These are phyloP conservation scores for Raja brachyura DNA, from an alignment of 2,113 vertebrate genomes.

Conservation along the genomic window DNA sequence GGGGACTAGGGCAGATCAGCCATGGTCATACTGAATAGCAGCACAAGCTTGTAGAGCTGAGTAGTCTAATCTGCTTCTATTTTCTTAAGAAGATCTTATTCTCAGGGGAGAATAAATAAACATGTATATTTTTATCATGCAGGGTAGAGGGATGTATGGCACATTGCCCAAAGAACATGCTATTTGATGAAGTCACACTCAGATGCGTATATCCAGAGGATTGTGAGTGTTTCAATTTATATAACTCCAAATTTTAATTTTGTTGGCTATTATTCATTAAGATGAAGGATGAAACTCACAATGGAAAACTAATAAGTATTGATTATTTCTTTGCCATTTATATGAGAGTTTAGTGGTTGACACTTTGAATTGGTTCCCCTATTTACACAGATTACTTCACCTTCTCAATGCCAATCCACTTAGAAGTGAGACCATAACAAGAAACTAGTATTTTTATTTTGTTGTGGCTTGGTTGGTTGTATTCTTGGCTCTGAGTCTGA, in stretches of 20 bases:
- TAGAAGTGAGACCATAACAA: background rate
- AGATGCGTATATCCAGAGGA: slow-evolving; percentile 91
- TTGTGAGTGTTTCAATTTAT: slow-evolving; percentile 67
- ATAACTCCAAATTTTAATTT: background rate
- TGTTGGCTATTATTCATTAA: background rate
- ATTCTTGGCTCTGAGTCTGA: too few relatives aligned
- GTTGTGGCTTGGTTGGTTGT: too few relatives aligned
- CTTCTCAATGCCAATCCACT: background rate
- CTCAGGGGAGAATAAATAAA: background rate
- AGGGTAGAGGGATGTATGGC: slow-evolving; percentile 96
- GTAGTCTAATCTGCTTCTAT: too few relatives aligned
- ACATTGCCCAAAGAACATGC: slow-evolving; percentile 84
- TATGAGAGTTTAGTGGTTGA: background rate
- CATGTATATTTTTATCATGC: slow-evolving; percentile 42
- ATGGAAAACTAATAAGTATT: background rate
- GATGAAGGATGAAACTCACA: background rate
- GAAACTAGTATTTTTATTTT: background rate
- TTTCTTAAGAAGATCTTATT: background rate
- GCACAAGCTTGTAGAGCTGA: too few relatives aligned
- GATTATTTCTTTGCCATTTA: background rate
- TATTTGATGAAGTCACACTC: slow-evolving; percentile 87
- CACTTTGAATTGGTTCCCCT: background rate
- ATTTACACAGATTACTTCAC: background rate
- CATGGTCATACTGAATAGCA: too few relatives aligned
- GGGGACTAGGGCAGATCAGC: too few relatives aligned